Conservation (phyloP, 2,888 invertebrate species). For the Teinopalpus imperialis region DNA sequence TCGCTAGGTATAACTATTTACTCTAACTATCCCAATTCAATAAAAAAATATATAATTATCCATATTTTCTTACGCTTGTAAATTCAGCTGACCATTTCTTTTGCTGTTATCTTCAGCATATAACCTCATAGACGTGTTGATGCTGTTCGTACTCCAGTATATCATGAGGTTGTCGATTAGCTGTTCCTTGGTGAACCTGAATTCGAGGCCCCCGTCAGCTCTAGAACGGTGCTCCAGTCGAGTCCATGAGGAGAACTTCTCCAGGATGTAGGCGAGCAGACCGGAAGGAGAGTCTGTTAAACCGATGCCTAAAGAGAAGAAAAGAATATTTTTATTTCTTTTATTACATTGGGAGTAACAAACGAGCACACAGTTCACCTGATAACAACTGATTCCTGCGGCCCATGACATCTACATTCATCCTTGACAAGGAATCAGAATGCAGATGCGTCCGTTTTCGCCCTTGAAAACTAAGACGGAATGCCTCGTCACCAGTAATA, state of each 20-base stretch:
- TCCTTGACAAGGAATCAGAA: too few species aligned
- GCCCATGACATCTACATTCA: too few species aligned
- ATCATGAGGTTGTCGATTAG: constrained; percentile 62
- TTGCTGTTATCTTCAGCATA: constrained; percentile 77
- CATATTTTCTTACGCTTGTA: neutral
- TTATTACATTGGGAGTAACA: too few species aligned
- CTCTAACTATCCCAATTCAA: too few species aligned
- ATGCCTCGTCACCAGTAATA: too few species aligned
- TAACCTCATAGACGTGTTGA: constrained; percentile 83
- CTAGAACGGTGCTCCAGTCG: constrained; percentile 53
- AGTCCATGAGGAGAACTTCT: constrained; percentile 92
- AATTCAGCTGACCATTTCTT: constrained; percentile 32
- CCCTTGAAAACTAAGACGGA: too few species aligned
- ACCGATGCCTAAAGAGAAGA: constrained; percentile 47
- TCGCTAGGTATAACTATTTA: too few species aligned
- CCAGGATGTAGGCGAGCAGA: constrained; percentile 90
- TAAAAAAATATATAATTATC: too few species aligned
- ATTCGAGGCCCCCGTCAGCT: neutral
- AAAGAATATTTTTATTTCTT: too few species aligned
- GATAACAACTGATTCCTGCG: too few species aligned
- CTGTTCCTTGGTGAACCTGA: constrained; percentile 82
- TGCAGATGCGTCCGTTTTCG: too few species aligned
- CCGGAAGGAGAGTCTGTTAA: constrained; percentile 90
- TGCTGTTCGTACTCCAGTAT: constrained; percentile 88
- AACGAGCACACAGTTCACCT: too few species aligned